Evolutionary conservation across 1,140 invertebrate species (phyloP).

Genomic region (Lamellibrachia luymesi): DNA sequence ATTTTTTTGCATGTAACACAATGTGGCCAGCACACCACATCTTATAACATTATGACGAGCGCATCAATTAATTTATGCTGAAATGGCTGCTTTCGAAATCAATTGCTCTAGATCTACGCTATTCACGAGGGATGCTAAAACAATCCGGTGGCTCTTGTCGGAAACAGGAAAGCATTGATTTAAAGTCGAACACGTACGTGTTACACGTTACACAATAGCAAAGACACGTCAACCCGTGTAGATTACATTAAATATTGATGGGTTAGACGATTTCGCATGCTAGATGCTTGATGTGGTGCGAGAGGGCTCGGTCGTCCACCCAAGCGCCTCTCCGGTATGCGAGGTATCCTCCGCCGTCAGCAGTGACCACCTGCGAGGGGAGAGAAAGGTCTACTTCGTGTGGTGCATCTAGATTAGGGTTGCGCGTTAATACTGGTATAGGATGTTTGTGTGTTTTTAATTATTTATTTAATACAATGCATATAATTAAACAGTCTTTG

Average conservation of each 20-base stretch:
- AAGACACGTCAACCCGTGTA: background rate
- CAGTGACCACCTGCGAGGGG: constrained; percentile 13
- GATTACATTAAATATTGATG: background rate
- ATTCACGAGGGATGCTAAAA: background rate
- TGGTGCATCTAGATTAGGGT: background rate
- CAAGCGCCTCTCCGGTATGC: constrained; percentile 19
- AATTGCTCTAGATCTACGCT: background rate
- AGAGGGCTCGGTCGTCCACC: constrained; percentile 13
- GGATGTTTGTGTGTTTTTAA: no score
- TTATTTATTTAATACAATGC: no score
- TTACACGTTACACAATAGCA: background rate
- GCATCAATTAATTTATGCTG: background rate
- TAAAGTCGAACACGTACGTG: background rate
- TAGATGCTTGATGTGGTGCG: constrained; percentile 24
- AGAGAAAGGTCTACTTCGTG: background rate
- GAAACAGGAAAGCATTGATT: background rate
- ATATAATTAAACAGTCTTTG: no score
- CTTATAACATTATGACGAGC: background rate
- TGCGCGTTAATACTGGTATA: no score
- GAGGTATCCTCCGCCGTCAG: constrained; percentile 20
- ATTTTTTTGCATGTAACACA: background rate
- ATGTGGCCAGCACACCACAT: background rate
- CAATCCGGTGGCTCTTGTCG: background rate
- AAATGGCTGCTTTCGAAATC: background rate
- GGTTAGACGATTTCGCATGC: constrained; percentile 21